Evolutionary conservation across 2,113 vertebrate genomes (phyloP).

Genomic region (Cervus canadensis): DNA sequence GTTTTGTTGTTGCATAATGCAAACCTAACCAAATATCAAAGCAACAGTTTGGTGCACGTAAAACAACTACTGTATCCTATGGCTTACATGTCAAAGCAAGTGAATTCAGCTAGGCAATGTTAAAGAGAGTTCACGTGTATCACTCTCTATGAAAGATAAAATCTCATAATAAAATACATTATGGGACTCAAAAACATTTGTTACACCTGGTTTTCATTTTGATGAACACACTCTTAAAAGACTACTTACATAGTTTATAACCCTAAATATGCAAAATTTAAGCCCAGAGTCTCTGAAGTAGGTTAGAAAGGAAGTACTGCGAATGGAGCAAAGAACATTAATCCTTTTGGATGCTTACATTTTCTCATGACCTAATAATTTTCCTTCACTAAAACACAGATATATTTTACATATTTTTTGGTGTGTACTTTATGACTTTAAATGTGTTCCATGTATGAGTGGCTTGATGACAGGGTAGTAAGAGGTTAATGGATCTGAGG

Average conservation of each 20-base stretch:
- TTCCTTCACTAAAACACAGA: neutral
- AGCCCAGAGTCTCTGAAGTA: neutral
- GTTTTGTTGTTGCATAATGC: neutral
- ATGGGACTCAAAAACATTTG: neutral
- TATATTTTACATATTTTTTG: neutral
- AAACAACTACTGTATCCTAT: neutral
- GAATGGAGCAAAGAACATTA: neutral
- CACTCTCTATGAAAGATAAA: neutral
- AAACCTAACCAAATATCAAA: neutral
- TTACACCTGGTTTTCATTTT: neutral
- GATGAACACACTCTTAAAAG: neutral
- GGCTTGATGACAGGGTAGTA: neutral
- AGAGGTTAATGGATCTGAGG: neutral
- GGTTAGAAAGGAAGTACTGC: neutral
- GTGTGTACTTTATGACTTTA: neutral
- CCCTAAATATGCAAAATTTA: neutral
- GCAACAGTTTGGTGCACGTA: neutral
- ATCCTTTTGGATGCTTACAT: neutral
- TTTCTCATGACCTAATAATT: neutral
- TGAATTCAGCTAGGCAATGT: neutral
- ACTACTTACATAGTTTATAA: neutral
- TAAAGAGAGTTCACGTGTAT: neutral
- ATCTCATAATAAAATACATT: neutral
- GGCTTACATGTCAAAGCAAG: neutral
- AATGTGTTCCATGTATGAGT: neutral